phyloP scores from a whole-genome alignment of 2,888 invertebrate species.

The Strigamia maritima region DNA sequence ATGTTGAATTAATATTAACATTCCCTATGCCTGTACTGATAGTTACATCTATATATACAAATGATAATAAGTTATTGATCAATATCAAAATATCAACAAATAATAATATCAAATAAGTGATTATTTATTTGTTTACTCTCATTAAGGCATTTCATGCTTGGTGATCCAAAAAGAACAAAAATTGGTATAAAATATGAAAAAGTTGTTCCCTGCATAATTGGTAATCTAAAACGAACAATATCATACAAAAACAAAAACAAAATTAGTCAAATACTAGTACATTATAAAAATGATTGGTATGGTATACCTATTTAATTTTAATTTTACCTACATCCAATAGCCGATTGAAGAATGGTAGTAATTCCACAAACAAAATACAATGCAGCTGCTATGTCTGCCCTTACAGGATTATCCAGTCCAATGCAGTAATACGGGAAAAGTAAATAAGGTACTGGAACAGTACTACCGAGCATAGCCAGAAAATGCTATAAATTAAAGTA shows the following conservation, averaged over 20 bases:
- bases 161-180: conserved; percentile 67
- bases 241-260: no score
- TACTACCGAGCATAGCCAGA: conserved; percentile 46
- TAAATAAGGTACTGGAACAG: conserved; percentile 45
- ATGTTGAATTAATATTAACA: no score
- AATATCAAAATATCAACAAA: no score
- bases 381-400: conserved; percentile 73
- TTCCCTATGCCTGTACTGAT: not conserved
- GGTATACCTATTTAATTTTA: no score
- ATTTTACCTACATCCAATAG: conserved; percentile 68
- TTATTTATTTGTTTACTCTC: no score
- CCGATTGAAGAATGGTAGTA: conserved; percentile 69
- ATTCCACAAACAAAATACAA: conserved; percentile 80
- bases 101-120: no score
- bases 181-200: conserved; percentile 77
- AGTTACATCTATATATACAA: no score
- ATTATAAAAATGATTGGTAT: no score
- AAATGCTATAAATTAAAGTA: conserved; percentile 46
- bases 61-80: no score
- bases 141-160: conserved; percentile 68
- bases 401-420: conserved; percentile 65
- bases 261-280: no score
- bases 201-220: conserved; percentile 62
- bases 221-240: conserved; percentile 46
- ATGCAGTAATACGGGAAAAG: conserved; percentile 45